Conservation (phyloP, 2,797 vertebrate species). For the Ctenopoma multispine region DNA sequence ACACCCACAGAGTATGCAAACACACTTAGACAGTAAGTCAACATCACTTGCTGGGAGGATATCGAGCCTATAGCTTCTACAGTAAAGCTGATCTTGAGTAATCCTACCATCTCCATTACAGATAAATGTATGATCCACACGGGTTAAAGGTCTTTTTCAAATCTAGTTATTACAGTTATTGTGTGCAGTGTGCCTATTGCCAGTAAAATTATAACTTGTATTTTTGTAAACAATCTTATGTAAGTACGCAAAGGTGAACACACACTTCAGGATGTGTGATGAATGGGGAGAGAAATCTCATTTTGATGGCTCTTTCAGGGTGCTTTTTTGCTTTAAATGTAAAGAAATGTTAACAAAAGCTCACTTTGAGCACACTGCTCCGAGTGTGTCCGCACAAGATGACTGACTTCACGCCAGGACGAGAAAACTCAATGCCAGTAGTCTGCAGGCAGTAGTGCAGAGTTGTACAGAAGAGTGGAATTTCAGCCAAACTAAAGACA, state of each 20-base stretch:
- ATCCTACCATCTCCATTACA: not conserved
- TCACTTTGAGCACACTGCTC: slow-evolving; percentile 47
- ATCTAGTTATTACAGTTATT: slow-evolving; percentile 4
- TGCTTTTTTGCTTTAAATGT: slow-evolving; percentile 51
- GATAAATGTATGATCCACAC: not conserved
- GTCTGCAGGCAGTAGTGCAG: slow-evolving; percentile 58
- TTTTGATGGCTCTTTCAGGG: slow-evolving; percentile 52
- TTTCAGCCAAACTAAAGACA: slow-evolving; percentile 45
- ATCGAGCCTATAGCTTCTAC: not conserved
- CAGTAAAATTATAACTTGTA: not conserved
- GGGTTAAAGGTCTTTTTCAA: not conserved
- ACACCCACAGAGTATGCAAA: slow-evolving; percentile 17
- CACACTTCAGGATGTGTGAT: slow-evolving; percentile 32
- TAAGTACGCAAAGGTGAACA: slow-evolving; percentile 54
- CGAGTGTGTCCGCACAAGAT: slow-evolving; percentile 57
- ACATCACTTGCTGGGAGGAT: not conserved
- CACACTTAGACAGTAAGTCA: not conserved
- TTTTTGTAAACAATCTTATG: slow-evolving; percentile 56
- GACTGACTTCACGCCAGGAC: slow-evolving; percentile 69
- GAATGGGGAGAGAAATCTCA: slow-evolving; percentile 52
- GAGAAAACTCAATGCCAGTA: slow-evolving; percentile 68
- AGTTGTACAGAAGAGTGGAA: slow-evolving; percentile 40
- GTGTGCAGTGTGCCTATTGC: not conserved
- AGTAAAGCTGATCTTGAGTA: not conserved
- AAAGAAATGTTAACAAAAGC: slow-evolving; percentile 63